Conservation (phyloP, 2,888 invertebrate genomes). For the Priocnemis perturbator region DNA sequence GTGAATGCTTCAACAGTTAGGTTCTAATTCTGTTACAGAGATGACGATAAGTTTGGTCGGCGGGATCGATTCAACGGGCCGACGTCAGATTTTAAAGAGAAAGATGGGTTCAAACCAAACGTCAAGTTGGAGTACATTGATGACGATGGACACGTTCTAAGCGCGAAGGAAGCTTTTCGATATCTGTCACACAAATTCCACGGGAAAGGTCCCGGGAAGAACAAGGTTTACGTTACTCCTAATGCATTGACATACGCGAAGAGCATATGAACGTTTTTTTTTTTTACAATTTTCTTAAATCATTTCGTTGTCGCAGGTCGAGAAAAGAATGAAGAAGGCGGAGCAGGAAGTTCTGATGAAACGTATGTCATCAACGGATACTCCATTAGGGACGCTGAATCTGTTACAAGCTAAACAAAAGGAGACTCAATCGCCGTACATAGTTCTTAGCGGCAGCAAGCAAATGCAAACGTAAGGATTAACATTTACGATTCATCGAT, state of each 20-base stretch:
- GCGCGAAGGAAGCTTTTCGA: slow-evolving; percentile 97
- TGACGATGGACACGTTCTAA: slow-evolving; percentile 94
- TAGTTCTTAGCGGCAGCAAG: slow-evolving; percentile 94
- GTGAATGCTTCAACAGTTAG: neutral
- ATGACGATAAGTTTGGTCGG: slow-evolving; percentile 87
- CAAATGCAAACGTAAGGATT: slow-evolving; percentile 77
- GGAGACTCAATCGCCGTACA: slow-evolving; percentile 93
- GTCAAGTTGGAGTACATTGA: slow-evolving; percentile 98
- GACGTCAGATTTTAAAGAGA: slow-evolving; percentile 94
- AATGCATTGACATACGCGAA: neutral
- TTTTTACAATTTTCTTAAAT: neutral
- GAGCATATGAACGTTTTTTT: neutral
- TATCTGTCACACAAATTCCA: slow-evolving; percentile 99
- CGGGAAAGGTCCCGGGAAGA: slow-evolving; percentile 99
- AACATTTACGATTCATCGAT: slow-evolving; percentile 2
- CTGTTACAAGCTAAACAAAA: slow-evolving; percentile 97
- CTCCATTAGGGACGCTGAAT: slow-evolving; percentile 95
- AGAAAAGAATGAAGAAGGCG: slow-evolving; percentile 95
- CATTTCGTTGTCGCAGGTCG: slow-evolving; percentile 76
- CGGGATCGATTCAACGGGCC: slow-evolving; percentile 89
- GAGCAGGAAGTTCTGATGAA: slow-evolving; percentile 97
- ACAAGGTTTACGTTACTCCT: slow-evolving; percentile 80
- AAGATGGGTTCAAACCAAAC: slow-evolving; percentile 92
- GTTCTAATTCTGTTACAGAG: slow-evolving; percentile 75
- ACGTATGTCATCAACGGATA: slow-evolving; percentile 98